Evolutionary conservation across 2,797 vertebrate species (phyloP), one percentile per base, ranked within the genome.

Genomic region (Epinephelus awoara): DNA sequence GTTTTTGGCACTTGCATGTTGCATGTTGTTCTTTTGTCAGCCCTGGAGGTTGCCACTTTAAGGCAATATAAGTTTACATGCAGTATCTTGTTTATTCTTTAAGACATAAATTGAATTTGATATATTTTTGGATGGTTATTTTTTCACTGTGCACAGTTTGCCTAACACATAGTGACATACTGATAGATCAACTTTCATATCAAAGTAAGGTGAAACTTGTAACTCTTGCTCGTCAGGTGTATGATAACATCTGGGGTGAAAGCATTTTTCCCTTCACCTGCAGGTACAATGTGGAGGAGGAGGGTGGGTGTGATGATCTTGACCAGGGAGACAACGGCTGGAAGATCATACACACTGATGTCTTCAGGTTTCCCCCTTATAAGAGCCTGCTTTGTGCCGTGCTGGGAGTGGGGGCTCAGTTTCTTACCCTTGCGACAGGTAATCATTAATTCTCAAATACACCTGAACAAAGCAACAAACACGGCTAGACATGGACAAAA

Each of bases 311-410:
- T 18, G 97, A 98, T 17, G 97, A 98, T 75, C 93, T 97, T 88
- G 97, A 98, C 79, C 97, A 98, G 84, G 96, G 96, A 57, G 97
- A 98, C 91, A 98, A 98, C 0, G 97, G 97, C 82, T 98, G 97
- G 97, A 98, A 98, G 93, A 98, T 97, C 87, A 98, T 98, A 77
- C 97, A 98, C 88, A 98, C 97, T 0, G 97, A 98, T 15, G 97
- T 98, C 89, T 98, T 98, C 92, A 96, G 97, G 73, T 98, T 98
- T 76, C 97, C 97, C 1, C 95, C 95, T 0, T 96, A 95, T 82
- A 97, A 96, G 87, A 97, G 96, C 91, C 95, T 98, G 52, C 92
- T 98, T 70, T 98, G 97, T 79, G 96, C 97, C 0, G 91, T 98
- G 40, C 94, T 98, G 72, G 97, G 97, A 8, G 97, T 98, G 18